Evolutionary conservation across 2,888 invertebrate species (phyloP).

Genomic region (Hypomecis atomaria): DNA sequence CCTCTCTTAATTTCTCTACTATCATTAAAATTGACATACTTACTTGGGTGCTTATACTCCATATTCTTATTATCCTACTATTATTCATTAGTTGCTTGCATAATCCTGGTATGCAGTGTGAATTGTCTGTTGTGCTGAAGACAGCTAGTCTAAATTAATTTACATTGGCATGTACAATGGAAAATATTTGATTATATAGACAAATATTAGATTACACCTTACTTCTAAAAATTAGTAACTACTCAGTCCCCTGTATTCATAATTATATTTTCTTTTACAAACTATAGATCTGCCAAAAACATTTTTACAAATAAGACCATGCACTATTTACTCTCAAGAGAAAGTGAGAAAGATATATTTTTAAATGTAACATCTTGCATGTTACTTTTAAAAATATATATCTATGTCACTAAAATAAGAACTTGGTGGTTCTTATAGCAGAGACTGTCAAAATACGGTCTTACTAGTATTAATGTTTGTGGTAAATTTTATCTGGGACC

Average conservation of each 20-base stretch:
- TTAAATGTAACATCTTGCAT: neutral
- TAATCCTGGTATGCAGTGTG: too few species aligned
- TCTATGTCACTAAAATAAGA: neutral
- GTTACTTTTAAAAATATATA: neutral
- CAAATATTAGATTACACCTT: too few species aligned
- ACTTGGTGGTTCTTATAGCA: neutral
- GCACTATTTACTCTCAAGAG: neutral
- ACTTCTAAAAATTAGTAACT: constrained; percentile 7
- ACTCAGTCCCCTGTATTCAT: constrained; percentile 29
- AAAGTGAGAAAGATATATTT: neutral
- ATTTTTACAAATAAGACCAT: neutral
- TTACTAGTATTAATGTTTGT: constrained; percentile 3
- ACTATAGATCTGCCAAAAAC: neutral
- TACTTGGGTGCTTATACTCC: too few species aligned
- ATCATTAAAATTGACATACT: too few species aligned
- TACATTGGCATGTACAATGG: too few species aligned
- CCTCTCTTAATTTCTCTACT: too few species aligned
- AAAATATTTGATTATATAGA: too few species aligned
- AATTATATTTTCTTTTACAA: neutral
- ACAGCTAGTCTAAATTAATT: too few species aligned
- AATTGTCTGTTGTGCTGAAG: too few species aligned
- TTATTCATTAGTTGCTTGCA: too few species aligned
- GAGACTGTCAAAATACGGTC: neutral
- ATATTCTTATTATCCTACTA: too few species aligned
- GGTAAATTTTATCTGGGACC: constrained; percentile 1